Conservation (phyloP, 30 jellyfish, hydroid and myxozoan species). For the Aurelia aurita complex sp. Pacific region DNA sequence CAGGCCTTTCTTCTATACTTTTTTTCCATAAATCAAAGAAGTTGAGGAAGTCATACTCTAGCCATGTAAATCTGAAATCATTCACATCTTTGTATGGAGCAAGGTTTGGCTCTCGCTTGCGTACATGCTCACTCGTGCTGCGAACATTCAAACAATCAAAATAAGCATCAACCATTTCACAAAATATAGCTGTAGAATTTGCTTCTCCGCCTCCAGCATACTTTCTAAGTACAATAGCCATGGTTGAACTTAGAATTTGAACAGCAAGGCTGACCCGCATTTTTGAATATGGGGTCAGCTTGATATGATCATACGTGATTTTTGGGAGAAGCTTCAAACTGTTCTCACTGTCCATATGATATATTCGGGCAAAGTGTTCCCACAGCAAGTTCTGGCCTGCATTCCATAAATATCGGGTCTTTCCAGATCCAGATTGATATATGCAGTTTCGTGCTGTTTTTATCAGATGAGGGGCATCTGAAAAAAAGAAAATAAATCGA, state of each 20-base stretch:
- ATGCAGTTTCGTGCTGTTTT: slow-evolving; percentile 32
- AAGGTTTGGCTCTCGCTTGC: not conserved
- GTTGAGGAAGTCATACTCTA: not conserved
- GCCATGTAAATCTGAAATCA: slow-evolving; percentile 47
- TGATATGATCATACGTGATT: slow-evolving; percentile 35
- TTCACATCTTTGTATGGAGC: slow-evolving; percentile 30
- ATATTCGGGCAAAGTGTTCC: slow-evolving; percentile 6
- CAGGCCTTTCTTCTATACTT: not conserved
- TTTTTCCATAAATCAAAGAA: slow-evolving; percentile 36
- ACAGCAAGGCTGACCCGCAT: slow-evolving; percentile 63
- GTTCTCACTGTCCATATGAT: not conserved
- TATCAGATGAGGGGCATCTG: slow-evolving; percentile 50
- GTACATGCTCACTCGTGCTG: slow-evolving; percentile 8
- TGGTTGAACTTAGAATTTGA: slow-evolving; percentile 15
- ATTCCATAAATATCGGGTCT: slow-evolving; percentile 33
- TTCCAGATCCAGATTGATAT: slow-evolving; percentile 29
- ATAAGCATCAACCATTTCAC: slow-evolving; percentile 17
- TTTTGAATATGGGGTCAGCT: slow-evolving; percentile 29
- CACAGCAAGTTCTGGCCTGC: slow-evolving; percentile 14
- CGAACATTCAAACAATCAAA: slow-evolving; percentile 57
- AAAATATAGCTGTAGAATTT: slow-evolving; percentile 22
- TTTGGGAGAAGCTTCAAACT: slow-evolving; percentile 11
- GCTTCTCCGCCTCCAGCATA: not conserved
- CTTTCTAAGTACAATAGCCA: not conserved
- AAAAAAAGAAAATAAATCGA: slow-evolving; percentile 13